phyloP scores from a whole-genome alignment of 2,888 invertebrate genomes.

The Dexiosoma caninum region DNA sequence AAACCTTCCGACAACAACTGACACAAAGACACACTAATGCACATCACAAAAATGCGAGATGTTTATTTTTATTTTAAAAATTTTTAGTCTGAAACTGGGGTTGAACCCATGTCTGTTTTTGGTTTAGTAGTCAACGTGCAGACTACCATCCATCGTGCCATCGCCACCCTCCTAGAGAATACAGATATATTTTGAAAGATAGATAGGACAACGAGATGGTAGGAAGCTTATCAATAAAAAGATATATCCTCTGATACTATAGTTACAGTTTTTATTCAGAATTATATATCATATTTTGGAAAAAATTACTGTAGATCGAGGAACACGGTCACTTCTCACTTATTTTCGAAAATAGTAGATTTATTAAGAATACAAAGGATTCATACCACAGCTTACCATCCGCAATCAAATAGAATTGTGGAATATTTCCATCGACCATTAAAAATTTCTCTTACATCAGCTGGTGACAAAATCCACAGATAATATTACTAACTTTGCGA shows the following conservation, averaged over 20 bases:
- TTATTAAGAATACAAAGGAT: too few species aligned
- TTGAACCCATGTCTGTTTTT: too few species aligned
- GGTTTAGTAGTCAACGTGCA: too few species aligned
- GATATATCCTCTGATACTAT: too few species aligned
- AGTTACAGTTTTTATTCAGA: background rate
- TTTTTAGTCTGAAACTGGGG: too few species aligned
- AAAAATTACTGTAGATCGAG: background rate
- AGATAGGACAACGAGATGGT: background rate
- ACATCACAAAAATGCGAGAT: too few species aligned
- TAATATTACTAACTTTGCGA: background rate
- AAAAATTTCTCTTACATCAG: background rate
- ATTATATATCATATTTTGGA: background rate
- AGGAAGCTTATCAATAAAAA: background rate
- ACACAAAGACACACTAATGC: too few species aligned
- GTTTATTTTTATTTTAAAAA: too few species aligned
- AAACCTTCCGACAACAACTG: too few species aligned
- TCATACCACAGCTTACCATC: background rate
- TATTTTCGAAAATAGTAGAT: background rate
- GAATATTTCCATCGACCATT: background rate
- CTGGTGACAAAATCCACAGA: background rate
- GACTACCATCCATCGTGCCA: too few species aligned
- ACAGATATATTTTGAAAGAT: background rate
- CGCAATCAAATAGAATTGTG: background rate
- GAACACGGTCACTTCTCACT: background rate
- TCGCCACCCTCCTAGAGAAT: background rate